Conservation (phyloP, 2,113 vertebrate species). For the Falco punctatus region DNA sequence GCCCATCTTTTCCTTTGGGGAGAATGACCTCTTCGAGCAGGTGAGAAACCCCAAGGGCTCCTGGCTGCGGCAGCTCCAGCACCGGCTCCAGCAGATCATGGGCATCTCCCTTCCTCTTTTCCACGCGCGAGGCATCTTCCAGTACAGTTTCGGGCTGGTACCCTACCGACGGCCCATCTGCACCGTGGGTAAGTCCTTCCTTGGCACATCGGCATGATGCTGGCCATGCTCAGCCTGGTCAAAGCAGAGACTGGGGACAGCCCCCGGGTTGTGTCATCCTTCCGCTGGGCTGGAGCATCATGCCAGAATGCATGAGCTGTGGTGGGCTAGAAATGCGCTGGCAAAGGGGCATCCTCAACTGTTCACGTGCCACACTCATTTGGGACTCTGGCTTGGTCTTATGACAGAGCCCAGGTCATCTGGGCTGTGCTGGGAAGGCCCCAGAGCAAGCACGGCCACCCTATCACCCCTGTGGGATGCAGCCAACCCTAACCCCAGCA, state of each 20-base stretch:
- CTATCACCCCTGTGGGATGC: not conserved
- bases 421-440: not conserved
- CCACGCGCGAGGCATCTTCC: slow-evolving; percentile 90
- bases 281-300: not conserved
- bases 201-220: fast-evolving
- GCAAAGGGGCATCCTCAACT: not conserved
- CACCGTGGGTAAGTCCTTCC: slow-evolving; percentile 84
- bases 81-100: slow-evolving; percentile 85
- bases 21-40: slow-evolving; percentile 91
- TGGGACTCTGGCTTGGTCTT: not conserved
- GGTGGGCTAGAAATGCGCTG: not conserved
- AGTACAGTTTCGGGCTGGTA: slow-evolving; percentile 91
- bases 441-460: not conserved
- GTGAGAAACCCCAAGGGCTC: slow-evolving; percentile 84
- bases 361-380: fast-evolving
- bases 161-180: slow-evolving; percentile 88
- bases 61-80: slow-evolving; percentile 81
- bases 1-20: slow-evolving; percentile 92
- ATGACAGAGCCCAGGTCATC: not conserved
- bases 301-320: not conserved
- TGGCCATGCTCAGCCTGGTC: not conserved
- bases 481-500: not conserved
- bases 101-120: slow-evolving; percentile 90
- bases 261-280: not conserved
- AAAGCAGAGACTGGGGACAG: not conserved